Evolutionary conservation across 2,888 invertebrate species (phyloP).

Genomic region (Chrysina gloriosa): DNA sequence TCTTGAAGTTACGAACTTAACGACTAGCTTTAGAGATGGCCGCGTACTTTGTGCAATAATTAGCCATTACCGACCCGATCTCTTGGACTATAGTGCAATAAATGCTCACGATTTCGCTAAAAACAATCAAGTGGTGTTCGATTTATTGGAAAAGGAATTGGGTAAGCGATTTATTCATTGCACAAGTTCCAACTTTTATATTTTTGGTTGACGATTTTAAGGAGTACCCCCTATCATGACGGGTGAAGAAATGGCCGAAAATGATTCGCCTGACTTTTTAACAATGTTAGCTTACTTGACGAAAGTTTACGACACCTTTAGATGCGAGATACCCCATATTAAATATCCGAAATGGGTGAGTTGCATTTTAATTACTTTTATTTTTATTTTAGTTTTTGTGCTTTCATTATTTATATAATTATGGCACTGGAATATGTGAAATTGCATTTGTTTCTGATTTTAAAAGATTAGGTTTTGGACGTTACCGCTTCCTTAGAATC

Average conservation of each 20-base stretch:
- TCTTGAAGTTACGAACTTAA: constrained; percentile 73
- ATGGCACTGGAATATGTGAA: not conserved
- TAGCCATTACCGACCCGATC: constrained; percentile 89
- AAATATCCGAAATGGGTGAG: constrained; percentile 79
- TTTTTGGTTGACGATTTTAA: constrained; percentile 57
- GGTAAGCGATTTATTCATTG: constrained; percentile 62
- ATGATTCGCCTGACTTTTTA: constrained; percentile 77
- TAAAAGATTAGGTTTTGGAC: too few relatives aligned
- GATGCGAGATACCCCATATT: constrained; percentile 89
- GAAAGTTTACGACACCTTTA: constrained; percentile 90
- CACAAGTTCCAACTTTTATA: not conserved
- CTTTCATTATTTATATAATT: not conserved
- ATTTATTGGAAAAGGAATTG: constrained; percentile 85
- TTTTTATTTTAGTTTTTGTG: not conserved
- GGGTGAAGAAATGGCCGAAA: constrained; percentile 79
- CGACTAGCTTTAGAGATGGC: constrained; percentile 77
- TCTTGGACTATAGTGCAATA: constrained; percentile 80
- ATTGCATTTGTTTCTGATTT: too few relatives aligned
- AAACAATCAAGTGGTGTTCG: constrained; percentile 87
- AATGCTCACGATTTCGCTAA: constrained; percentile 73
- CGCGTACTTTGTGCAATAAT: constrained; percentile 80
- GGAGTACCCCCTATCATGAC: constrained; percentile 78
- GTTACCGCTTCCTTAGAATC: not conserved
- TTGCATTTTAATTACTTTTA: constrained; percentile 46
- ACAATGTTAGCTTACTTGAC: constrained; percentile 86